phyloP scores from a whole-genome alignment of 2,113 vertebrate genomes.

The Gopherus evgoodei region DNA sequence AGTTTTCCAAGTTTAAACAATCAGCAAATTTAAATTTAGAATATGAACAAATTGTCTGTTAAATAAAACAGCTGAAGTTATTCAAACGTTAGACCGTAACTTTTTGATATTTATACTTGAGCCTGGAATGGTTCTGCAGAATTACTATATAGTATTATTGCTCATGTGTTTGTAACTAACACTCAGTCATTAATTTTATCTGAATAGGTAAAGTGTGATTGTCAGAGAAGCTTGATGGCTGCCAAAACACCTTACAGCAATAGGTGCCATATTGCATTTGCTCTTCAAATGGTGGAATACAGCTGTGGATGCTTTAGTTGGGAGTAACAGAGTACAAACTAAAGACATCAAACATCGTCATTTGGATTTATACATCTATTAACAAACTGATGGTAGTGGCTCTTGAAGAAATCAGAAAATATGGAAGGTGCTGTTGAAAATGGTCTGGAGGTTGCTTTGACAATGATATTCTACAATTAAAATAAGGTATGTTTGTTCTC shows the following conservation, averaged over 20 bases:
- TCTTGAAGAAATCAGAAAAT: neutral
- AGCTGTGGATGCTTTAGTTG: neutral
- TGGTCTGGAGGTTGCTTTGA: neutral
- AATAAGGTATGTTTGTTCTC: slow-evolving; percentile 38
- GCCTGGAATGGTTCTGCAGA: rapidly evolving
- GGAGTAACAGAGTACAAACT: rapidly evolving
- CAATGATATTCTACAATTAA: neutral
- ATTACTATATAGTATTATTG: neutral
- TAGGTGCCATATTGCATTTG: slow-evolving; percentile 29
- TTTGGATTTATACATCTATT: slow-evolving; percentile 41
- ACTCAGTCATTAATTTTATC: neutral
- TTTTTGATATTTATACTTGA: neutral
- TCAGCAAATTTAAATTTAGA: neutral
- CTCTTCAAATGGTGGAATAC: slow-evolving; percentile 26
- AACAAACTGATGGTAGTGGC: neutral
- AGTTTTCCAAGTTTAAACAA: neutral
- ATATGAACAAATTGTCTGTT: neutral
- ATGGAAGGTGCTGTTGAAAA: neutral
- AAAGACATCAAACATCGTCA: neutral
- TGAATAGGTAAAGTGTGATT: slow-evolving; percentile 42
- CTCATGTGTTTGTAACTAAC: neutral
- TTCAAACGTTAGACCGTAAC: neutral
- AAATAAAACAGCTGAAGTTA: slow-evolving; percentile 6
- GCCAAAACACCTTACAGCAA: neutral
- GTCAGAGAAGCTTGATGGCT: neutral